Base-by-base conservation (phyloP, 2,888 invertebrate genomes). In the Heliconius cydno region DNA sequence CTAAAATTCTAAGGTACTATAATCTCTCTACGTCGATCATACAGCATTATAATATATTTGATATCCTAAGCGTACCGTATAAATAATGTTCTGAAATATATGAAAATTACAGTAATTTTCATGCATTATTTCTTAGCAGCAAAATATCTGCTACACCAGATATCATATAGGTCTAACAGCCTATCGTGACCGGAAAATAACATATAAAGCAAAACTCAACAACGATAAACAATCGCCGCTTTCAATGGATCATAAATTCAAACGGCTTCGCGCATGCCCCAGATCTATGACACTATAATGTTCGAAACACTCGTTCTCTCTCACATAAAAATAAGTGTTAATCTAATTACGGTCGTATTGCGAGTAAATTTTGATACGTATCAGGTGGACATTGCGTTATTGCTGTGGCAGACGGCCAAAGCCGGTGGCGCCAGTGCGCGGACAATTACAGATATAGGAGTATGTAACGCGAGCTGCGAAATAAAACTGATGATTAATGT, bases 361-460 rank as follows among this genome's bases (percentile, higher is more conserved):
- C 85, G 85, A 86, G 85, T 87, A 86, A 85, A 89, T 90, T 89
- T 89, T 86, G 85, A 88, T 91, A 91, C 90, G 90, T 90, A 91
- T 91, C 86, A 89, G 84, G 84, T 84, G 87, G 86, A 87, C 86
- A 86, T 84, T 86, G 76, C 87, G 85, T 87, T 87, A 88, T 86
- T 89, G 88, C 88, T 88, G 87, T 93, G 94, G 94, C 94, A 92
- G 87, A 84, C 89, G 82, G 92, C 94, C 93, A 94, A 92, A 87
- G 90, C 85, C 85, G 82, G 89, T 90, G 94, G 93, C 93, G 94
- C 93, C 92, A 82, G 82, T 86, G 89, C 86, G 87, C 89, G 88
- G 88, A 90, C 91, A 91, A 92, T 92, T 92, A 91, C 90, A 90
- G 88, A 90, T 88, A 89, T 86, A 89, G 87, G 87, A 88, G 88